Base-by-base conservation (phyloP, 2,113 vertebrate species). In the Capreolus pygargus region DNA sequence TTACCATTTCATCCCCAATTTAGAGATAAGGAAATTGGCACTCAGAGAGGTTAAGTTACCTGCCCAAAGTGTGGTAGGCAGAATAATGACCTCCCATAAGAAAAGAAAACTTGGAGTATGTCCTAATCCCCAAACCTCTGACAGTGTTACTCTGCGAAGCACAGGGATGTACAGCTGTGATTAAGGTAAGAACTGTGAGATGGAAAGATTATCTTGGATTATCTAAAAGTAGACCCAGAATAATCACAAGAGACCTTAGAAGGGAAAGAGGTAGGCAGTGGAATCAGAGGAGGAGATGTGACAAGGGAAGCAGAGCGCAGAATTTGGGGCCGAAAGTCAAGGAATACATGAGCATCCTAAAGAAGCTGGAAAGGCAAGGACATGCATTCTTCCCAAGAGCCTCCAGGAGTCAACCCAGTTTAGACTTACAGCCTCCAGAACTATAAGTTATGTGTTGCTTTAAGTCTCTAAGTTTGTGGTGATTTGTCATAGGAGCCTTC, bases 331-430 rank as follows among this genome's bases (percentile, higher is more conserved):
- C 5, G 0, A 9, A 6, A 57, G 45, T 79, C 52, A 45, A 85
- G 52, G 52, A 30, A 1, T 4, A 15, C 2, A 9, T 0, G 11
- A 13, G 15, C 21, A 7, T 23, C 10, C 52, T 89, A 3, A 21
- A 21, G 39, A 70, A 21, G 30, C 82, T 45, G 50, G 25, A 86
- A 86, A 57, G 39, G 47, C 76, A n/a, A 52, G 43, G 13, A 39
- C 55, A 39, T 21, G 14, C 15, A 4, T n/a, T 93, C 43, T 83
- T n/a, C 64, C 67, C 13, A 45, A 43, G 47, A n/a, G 19, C 39
- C 1, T 70, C 25, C n/a, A 52, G 7, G 3, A 19, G 19, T 76
- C 60, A 86, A 28, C 43, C 3, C 1, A 1, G 13, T 81, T 70
- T 25, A 83, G 57, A 39, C 19, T n/a, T 36, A n/a, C 6, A 36